These are phyloP conservation scores for Capitella teleta DNA, from an alignment of 1,140 invertebrate species.

Conservation along the genomic window DNA sequence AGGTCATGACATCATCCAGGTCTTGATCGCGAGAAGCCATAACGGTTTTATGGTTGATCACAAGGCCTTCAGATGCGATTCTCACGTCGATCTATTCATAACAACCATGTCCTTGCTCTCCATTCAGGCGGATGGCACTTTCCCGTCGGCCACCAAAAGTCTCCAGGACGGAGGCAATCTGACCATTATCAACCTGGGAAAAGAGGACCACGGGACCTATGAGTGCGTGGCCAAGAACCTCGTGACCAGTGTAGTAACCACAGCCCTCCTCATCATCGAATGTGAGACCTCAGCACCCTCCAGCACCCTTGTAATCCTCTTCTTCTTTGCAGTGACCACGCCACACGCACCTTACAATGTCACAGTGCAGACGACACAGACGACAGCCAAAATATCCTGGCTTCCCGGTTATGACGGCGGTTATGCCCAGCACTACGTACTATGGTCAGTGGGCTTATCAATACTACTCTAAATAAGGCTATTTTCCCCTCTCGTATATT, in stretches of 20 bases:
- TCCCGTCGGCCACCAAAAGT: constrained; percentile 9
- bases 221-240: constrained; percentile 90
- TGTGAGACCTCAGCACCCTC: no score
- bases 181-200: constrained; percentile 72
- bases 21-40: no score
- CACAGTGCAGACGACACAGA: constrained; percentile 69
- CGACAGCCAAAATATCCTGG: constrained; percentile 80
- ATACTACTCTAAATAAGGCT: no score
- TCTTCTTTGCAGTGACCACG: constrained; percentile 64
- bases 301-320: no score
- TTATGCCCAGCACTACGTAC: constrained; percentile 24
- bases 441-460: constrained; percentile 24
- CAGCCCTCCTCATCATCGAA: constrained; percentile 82
- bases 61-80: no score
- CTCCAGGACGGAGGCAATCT: constrained; percentile 62
- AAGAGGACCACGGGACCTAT: constrained; percentile 86
- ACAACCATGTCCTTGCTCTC: no score
- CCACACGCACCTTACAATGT: constrained; percentile 93
- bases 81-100: no score
- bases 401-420: constrained; percentile 89
- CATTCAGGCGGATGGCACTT: constrained; percentile 9
- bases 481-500: no score
- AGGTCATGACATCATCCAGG: no score
- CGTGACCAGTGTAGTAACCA: constrained; percentile 79
- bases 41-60: no score